A percentile compares a stretch with the other conserved stretches of the same genome.
Conservation (phyloP, 2,888 invertebrate species). For the Diaperis boleti region DNA sequence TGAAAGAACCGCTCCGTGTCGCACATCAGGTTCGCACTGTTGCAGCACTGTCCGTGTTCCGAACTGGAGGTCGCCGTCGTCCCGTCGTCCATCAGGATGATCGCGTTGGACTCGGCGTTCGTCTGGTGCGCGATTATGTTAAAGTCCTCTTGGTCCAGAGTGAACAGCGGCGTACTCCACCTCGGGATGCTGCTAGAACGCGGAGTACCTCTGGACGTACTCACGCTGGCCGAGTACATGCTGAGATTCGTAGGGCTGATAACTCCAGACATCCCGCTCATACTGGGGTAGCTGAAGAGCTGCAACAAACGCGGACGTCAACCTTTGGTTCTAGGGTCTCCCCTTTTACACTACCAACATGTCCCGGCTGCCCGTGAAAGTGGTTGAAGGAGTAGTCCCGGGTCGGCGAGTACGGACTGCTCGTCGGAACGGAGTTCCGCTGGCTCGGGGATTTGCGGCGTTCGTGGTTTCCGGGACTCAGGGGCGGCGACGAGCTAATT, state of each 20-base stretch:
- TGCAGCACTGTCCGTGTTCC: conserved; percentile 63
- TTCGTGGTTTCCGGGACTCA: conserved; percentile 64
- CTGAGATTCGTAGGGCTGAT: conserved; percentile 91
- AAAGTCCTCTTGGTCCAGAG: conserved; percentile 92
- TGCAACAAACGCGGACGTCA: conserved; percentile 65
- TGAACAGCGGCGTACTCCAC: conserved; percentile 89
- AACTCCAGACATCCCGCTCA: conserved; percentile 89
- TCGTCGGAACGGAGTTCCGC: conserved; percentile 59
- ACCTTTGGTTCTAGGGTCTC: conserved; percentile 51
- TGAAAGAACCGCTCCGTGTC: conserved; percentile 75
- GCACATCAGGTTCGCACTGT: conserved; percentile 64
- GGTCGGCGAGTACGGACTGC: conserved; percentile 62
- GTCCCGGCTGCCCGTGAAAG: conserved; percentile 92
- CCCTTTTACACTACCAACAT: conserved; percentile 71
- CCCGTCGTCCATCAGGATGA: conserved; percentile 83
- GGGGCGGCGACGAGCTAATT: conserved; percentile 64
- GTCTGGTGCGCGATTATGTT: conserved; percentile 88
- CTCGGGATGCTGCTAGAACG: conserved; percentile 72
- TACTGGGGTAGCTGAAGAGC: conserved; percentile 93
- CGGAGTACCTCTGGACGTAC: conserved; percentile 79
- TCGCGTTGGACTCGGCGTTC: conserved; percentile 73
- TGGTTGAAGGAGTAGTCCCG: conserved; percentile 85
- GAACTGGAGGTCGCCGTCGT: conserved; percentile 53
- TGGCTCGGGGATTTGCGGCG: conserved; percentile 63
- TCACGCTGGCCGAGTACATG: conserved; percentile 81